phyloP scores from a whole-genome alignment of 1,140 invertebrate species.

The Araneus ventricosus region DNA sequence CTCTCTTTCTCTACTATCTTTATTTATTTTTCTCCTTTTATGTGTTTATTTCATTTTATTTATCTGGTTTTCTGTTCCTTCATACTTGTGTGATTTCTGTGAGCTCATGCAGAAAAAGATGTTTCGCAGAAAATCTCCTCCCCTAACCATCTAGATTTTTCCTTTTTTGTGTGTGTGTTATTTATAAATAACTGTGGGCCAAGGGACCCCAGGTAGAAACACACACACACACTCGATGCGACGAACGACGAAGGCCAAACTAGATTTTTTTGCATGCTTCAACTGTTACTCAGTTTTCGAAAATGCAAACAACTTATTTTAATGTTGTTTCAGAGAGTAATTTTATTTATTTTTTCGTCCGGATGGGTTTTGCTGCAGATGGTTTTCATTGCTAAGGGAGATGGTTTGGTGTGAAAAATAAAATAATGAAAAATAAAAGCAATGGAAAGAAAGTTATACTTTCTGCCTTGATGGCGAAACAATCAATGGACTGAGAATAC shows the following conservation, averaged over 20 bases:
- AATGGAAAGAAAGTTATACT: slow-evolving; percentile 38
- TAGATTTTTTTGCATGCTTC: slow-evolving; percentile 37
- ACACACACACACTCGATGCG: not conserved
- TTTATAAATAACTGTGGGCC: slow-evolving; percentile 36
- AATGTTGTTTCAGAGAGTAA: slow-evolving; percentile 19
- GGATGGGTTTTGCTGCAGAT: not conserved
- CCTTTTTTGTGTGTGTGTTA: not conserved
- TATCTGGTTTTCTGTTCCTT: slow-evolving; percentile 39
- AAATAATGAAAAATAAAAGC: not conserved
- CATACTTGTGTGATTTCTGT: slow-evolving; percentile 52
- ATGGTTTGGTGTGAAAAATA: not conserved
- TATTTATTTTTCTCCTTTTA: slow-evolving; percentile 36
- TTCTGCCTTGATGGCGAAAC: slow-evolving; percentile 37
- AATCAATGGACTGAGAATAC: slow-evolving; percentile 39
- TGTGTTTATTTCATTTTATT: slow-evolving; percentile 57
- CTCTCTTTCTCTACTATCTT: not conserved
- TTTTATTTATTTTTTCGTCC: not conserved
- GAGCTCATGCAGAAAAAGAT: slow-evolving; percentile 58
- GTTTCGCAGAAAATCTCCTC: slow-evolving; percentile 30
- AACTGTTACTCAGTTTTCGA: slow-evolving; percentile 40
- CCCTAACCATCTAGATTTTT: slow-evolving; percentile 9
- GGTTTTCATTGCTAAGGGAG: not conserved
- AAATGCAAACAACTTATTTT: slow-evolving; percentile 54
- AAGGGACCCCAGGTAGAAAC: not conserved
- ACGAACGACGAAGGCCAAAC: not conserved